These are phyloP conservation scores for Hymenochirus boettgeri DNA, from an alignment of 2,113 vertebrate genomes.

Conservation along the genomic window DNA sequence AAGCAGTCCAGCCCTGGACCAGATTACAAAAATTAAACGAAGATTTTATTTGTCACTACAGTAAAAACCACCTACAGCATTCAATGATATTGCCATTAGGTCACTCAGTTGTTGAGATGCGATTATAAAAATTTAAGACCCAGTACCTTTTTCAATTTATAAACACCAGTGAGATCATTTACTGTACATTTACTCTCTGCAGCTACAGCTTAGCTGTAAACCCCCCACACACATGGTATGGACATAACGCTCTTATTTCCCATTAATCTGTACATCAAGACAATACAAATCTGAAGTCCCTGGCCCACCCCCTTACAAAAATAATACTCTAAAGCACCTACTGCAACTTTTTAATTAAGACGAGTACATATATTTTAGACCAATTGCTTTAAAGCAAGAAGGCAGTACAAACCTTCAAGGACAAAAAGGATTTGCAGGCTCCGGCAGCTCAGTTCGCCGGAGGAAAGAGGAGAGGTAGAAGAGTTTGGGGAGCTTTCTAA, in stretches of 20 bases:
- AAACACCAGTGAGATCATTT: constrained; percentile 99
- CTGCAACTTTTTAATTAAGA: constrained; percentile 97
- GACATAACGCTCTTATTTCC: constrained; percentile 76
- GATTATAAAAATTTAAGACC: constrained; percentile 97
- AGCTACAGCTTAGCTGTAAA: constrained; percentile 98
- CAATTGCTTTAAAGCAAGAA: constrained; percentile 99
- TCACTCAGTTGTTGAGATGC: constrained; percentile 91
- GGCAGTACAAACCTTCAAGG: constrained; percentile 97
- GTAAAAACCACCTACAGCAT: constrained; percentile 90
- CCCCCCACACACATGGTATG: constrained; percentile 90
- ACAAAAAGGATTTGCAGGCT: too few relatives aligned
- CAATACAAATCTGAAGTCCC: constrained; percentile 96
- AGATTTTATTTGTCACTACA: constrained; percentile 93
- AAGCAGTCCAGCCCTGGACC: constrained; percentile 72
- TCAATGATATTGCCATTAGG: constrained; percentile 90
- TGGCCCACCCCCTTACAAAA: constrained; percentile 80
- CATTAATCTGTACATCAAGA: constrained; percentile 96
- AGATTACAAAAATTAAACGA: constrained; percentile 66
- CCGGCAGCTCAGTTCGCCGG: too few relatives aligned
- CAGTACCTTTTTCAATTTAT: constrained; percentile 95
- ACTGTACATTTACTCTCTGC: constrained; percentile 98
- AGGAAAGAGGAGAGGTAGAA: too few relatives aligned
- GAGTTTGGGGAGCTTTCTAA: too few relatives aligned
- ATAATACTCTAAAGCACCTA: constrained; percentile 99
- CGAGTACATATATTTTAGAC: constrained; percentile 96